A percentile compares a stretch with the other conserved stretches of the same genome.
These are phyloP conservation scores for Luscinia luscinia DNA, from an alignment of 2,797 vertebrate species.

Conservation along the genomic window DNA sequence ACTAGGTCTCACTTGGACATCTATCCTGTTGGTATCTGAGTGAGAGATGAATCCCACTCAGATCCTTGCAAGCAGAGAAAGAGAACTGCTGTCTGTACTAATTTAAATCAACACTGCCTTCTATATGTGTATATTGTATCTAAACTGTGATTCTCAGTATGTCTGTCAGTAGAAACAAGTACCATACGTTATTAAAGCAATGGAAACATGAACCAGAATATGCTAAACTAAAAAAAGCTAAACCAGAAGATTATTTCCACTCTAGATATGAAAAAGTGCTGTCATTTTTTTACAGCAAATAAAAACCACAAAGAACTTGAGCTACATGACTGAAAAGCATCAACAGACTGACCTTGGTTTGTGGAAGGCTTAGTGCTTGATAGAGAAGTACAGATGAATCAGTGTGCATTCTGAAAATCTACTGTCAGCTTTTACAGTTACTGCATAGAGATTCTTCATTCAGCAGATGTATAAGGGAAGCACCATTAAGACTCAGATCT, in stretches of 20 bases:
- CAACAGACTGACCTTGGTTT: neutral
- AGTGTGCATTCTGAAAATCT: neutral
- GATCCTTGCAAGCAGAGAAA: neutral
- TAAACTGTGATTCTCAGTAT: neutral
- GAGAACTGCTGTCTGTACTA: neutral
- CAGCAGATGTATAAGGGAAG: neutral
- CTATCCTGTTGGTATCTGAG: neutral
- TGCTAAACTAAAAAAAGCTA: neutral
- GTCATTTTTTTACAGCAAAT: neutral
- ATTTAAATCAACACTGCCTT: neutral
- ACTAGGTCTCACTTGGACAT: neutral
- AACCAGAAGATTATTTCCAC: neutral
- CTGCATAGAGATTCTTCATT: neutral
- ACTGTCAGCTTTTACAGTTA: neutral
- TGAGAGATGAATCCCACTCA: neutral
- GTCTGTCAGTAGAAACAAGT: neutral
- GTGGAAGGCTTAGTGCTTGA: neutral
- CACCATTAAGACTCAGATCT: neutral
- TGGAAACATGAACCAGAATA: neutral
- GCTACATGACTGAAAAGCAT: neutral
- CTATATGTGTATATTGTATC: neutral
- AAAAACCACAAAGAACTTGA: neutral
- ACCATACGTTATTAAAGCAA: neutral
- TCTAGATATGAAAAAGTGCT: neutral
- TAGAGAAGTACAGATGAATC: neutral